A percentile compares a stretch with the other conserved stretches of the same genome.
Conservation (phyloP, 2,797 vertebrate genomes). For the Pangasius djambal region DNA sequence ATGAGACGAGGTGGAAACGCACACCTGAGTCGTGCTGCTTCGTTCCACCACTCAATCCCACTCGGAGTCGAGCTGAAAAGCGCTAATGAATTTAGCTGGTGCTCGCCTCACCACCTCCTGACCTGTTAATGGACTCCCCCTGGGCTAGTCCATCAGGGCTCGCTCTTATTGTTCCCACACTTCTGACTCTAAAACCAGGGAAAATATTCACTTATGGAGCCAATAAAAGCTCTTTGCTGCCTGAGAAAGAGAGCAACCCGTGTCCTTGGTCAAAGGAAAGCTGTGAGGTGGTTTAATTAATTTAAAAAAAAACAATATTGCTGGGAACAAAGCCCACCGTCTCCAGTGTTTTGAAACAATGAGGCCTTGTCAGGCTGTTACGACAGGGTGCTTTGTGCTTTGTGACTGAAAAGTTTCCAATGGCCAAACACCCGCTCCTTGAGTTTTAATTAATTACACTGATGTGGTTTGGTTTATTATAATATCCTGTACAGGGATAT, state of each 20-base stretch:
- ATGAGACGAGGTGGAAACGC: constrained; percentile 39
- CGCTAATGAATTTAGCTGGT: constrained; percentile 59
- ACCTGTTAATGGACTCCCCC: constrained; percentile 60
- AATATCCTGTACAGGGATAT: constrained; percentile 24
- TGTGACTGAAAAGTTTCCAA: constrained; percentile 41
- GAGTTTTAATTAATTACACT: constrained; percentile 50
- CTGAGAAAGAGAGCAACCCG: constrained; percentile 1
- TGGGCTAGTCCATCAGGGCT: constrained; percentile 47
- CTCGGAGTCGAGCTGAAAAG: constrained; percentile 50
- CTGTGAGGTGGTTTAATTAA: constrained; percentile 50
- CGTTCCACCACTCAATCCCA: constrained; percentile 48
- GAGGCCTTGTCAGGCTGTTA: constrained; percentile 40
- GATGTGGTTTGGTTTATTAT: constrained; percentile 32
- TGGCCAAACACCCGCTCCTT: constrained; percentile 33
- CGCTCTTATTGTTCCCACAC: constrained; percentile 45
- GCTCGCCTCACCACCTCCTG: constrained; percentile 52
- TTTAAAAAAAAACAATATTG: constrained; percentile 42
- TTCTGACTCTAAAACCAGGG: constrained; percentile 43
- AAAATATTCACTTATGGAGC: constrained; percentile 44
- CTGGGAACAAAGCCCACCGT: constrained; percentile 48
- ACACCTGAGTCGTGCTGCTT: constrained; percentile 35
- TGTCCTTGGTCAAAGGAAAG: constrained; percentile 47
- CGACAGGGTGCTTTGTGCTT: constrained; percentile 31
- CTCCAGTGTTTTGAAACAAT: constrained; percentile 49
- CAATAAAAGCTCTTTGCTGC: constrained; percentile 36